A percentile compares a stretch with the other conserved stretches of the same genome.
These are phyloP conservation scores for Athrips mouffetella DNA, from an alignment of 2,888 invertebrate genomes.

Conservation along the genomic window DNA sequence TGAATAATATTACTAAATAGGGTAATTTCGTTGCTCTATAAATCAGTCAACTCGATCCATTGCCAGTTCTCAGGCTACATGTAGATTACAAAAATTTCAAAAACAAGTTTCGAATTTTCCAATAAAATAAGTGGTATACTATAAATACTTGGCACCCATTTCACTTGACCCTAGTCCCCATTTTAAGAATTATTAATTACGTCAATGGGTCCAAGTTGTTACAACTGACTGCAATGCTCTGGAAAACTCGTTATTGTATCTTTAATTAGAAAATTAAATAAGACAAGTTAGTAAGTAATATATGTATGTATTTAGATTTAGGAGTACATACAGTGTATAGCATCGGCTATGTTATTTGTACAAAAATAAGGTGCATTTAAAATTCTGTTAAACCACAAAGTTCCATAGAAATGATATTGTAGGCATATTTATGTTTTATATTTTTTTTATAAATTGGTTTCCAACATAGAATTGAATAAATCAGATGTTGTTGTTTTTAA, in stretches of 20 bases:
- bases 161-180: background rate
- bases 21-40: too few relatives aligned
- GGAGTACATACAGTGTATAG: slow-evolving; percentile 15
- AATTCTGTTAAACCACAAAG: background rate
- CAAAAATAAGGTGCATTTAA: slow-evolving; percentile 11
- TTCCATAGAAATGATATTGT: too few relatives aligned
- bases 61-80: too few relatives aligned
- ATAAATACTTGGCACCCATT: background rate
- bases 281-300: background rate
- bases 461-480: slow-evolving; percentile 44
- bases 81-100: too few relatives aligned
- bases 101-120: too few relatives aligned
- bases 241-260: slow-evolving; percentile 1
- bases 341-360: slow-evolving; percentile 14
- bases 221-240: background rate
- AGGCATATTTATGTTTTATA: slow-evolving; percentile 28
- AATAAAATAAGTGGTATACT: too few relatives aligned
- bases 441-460: slow-evolving; percentile 40
- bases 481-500: slow-evolving; percentile 51
- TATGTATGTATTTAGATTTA: background rate
- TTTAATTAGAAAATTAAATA: too few relatives aligned
- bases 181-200: background rate
- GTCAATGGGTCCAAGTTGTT: background rate
- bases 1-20: too few relatives aligned
- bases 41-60: too few relatives aligned